Evolutionary conservation across 2,113 vertebrate species (phyloP).

Genomic region (Etia nguti): DNA sequence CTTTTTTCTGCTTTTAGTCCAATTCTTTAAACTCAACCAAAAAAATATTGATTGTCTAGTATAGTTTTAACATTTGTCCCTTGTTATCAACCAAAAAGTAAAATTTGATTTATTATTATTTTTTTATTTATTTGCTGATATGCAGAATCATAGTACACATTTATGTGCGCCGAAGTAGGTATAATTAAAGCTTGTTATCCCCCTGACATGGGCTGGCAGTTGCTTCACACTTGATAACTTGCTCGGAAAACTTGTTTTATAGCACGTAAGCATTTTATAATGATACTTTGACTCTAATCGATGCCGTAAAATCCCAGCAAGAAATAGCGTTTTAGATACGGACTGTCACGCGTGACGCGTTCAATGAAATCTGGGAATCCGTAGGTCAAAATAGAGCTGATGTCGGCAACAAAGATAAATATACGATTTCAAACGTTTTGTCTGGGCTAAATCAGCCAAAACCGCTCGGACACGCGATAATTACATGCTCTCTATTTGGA

Average conservation of each 20-base stretch:
- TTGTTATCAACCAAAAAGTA: background rate
- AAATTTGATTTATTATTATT: background rate
- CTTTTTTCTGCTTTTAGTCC: background rate
- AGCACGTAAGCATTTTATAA: background rate
- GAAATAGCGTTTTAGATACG: background rate
- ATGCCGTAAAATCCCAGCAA: background rate
- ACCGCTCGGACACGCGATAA: background rate
- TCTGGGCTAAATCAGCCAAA: background rate
- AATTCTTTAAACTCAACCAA: background rate
- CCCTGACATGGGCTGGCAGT: background rate
- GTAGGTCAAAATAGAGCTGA: background rate
- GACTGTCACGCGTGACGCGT: background rate
- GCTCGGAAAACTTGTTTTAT: background rate
- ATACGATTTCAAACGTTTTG: background rate
- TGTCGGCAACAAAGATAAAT: background rate
- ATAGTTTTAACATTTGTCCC: background rate
- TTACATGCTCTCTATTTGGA: background rate
- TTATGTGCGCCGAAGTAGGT: background rate
- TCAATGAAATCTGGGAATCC: background rate
- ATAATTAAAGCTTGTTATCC: background rate
- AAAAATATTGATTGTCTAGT: background rate
- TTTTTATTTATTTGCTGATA: background rate
- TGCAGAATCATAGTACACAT: background rate
- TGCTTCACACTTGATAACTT: background rate
- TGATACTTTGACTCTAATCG: constrained; percentile 1